Evolutionary conservation across 2,888 invertebrate species (phyloP).

Genomic region (Drosophila quasianomalipes): DNA sequence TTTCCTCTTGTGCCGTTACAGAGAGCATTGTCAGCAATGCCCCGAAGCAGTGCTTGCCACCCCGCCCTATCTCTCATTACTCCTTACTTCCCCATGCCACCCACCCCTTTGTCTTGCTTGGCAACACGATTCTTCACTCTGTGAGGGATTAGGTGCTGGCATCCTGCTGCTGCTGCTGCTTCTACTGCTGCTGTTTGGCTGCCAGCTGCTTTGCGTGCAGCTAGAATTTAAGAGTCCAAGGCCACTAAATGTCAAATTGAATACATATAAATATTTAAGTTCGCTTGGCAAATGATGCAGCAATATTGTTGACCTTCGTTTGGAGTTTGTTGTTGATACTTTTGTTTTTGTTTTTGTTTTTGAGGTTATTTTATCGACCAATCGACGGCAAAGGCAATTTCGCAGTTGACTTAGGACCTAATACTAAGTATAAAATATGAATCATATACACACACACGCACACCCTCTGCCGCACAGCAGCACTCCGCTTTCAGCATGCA

Average conservation of each 20-base stretch:
- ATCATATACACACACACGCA: slow-evolving; percentile 30
- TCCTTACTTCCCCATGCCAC: not conserved
- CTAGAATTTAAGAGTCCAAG: slow-evolving; percentile 49
- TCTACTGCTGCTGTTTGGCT: slow-evolving; percentile 10
- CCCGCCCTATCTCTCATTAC: not conserved
- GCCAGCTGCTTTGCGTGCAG: slow-evolving; percentile 37
- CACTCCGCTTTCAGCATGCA: slow-evolving; percentile 17
- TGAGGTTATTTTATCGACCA: slow-evolving; percentile 51
- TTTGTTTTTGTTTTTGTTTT: slow-evolving; percentile 22
- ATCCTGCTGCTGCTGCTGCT: slow-evolving; percentile 15
- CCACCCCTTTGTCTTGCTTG: slow-evolving; percentile 8
- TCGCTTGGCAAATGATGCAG: slow-evolving; percentile 64
- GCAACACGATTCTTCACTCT: slow-evolving; percentile 35
- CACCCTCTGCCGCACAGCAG: not conserved
- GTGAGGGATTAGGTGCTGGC: slow-evolving; percentile 34
- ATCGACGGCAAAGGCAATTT: slow-evolving; percentile 63
- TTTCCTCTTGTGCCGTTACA: slow-evolving; percentile 27
- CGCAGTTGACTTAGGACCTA: slow-evolving; percentile 73
- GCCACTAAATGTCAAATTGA: slow-evolving; percentile 72
- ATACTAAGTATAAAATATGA: slow-evolving; percentile 64
- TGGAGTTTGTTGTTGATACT: slow-evolving; percentile 5
- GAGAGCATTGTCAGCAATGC: slow-evolving; percentile 60
- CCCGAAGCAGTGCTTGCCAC: slow-evolving; percentile 20
- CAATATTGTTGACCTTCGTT: slow-evolving; percentile 44
- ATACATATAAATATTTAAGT: slow-evolving; percentile 69